These are phyloP conservation scores for Sycophila texana DNA, from an alignment of 2,888 invertebrate species.

Conservation along the genomic window DNA sequence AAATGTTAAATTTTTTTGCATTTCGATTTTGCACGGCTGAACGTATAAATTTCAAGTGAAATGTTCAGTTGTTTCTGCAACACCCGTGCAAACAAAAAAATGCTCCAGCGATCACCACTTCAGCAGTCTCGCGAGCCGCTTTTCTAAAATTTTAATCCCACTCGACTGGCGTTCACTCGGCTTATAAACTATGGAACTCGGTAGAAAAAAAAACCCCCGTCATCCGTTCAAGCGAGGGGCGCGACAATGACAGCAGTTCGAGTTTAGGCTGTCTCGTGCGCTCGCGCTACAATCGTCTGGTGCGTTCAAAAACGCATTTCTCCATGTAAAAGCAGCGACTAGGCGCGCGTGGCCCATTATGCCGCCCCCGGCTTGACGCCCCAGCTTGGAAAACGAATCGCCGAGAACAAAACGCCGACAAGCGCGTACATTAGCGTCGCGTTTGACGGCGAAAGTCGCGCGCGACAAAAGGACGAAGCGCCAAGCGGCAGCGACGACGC, in stretches of 20 bases:
- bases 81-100: neutral
- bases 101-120: too few species aligned
- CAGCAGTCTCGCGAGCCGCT: too few species aligned
- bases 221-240: neutral
- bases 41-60: too few species aligned
- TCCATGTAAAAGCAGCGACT: conserved; percentile 1
- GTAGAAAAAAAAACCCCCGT: too few species aligned
- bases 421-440: conserved; percentile 1
- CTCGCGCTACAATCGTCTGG: conserved; percentile 3
- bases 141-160: too few species aligned
- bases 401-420: neutral
- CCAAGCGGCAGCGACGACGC: neutral
- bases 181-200: too few species aligned
- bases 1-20: too few species aligned
- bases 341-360: neutral
- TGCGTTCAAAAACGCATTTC: conserved; percentile 11
- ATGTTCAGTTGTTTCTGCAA: too few species aligned
- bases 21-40: too few species aligned
- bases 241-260: conserved; percentile 13
- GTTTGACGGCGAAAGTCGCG: conserved; percentile 31
- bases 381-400: conserved; percentile 12
- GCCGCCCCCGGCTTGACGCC: neutral
- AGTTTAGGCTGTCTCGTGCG: neutral
- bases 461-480: conserved; percentile 25
- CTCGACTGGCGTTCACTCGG: too few species aligned